Conservation (phyloP, 2,888 invertebrate species). For the Lycophotia porphyrea region DNA sequence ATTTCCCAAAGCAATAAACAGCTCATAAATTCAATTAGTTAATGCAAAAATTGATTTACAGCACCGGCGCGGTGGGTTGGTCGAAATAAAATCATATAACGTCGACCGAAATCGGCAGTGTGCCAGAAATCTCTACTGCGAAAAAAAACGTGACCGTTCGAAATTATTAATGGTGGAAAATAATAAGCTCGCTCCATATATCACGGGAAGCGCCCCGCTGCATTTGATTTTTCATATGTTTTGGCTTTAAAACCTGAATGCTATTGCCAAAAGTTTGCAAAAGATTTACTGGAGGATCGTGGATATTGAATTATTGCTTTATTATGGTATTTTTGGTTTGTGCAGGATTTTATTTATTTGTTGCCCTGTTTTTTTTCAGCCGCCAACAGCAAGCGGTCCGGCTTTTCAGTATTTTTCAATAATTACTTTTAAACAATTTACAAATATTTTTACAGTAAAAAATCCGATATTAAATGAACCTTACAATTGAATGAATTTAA, state of each 20-base stretch:
- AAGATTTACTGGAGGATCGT: constrained; percentile 76
- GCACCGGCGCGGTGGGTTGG: constrained; percentile 74
- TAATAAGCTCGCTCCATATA: constrained; percentile 85
- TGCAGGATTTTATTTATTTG: constrained; percentile 53
- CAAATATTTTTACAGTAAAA: not conserved
- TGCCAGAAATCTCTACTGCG: constrained; percentile 82
- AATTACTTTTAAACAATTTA: not conserved
- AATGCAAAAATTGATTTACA: constrained; percentile 88
- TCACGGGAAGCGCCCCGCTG: constrained; percentile 76
- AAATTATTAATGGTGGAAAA: constrained; percentile 88
- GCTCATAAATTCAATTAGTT: constrained; percentile 88
- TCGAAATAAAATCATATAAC: constrained; percentile 83
- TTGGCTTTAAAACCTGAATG: constrained; percentile 78
- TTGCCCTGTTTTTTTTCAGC: constrained; percentile 20
- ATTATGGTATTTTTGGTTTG: constrained; percentile 63
- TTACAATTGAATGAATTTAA: not conserved
- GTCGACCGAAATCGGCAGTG: constrained; percentile 78
- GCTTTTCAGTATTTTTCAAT: constrained; percentile 11
- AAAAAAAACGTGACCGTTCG: constrained; percentile 79
- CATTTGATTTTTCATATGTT: constrained; percentile 87
- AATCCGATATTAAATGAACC: not conserved
- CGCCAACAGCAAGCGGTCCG: not conserved
- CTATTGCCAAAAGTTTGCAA: constrained; percentile 79
- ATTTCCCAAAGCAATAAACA: constrained; percentile 87
- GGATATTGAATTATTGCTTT: constrained; percentile 73